A percentile compares a stretch with the other conserved stretches of the same genome.
Conservation (phyloP, 23 tunicate species). For the Halocynthia aurantium region DNA sequence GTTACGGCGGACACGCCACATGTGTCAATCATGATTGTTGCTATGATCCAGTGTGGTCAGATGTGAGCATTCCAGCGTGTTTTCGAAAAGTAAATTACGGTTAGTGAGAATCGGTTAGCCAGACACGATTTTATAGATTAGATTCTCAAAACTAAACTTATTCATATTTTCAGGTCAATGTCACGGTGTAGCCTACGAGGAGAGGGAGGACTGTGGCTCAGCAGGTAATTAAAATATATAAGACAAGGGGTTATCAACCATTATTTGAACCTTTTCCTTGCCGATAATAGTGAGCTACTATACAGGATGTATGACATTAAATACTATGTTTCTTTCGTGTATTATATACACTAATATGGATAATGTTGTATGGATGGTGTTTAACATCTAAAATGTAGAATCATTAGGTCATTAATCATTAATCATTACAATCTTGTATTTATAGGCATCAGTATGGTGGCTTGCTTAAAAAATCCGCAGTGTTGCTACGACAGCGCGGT, state of each 20-base stretch:
- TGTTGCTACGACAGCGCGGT: conserved; percentile 83
- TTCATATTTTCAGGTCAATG: conserved; percentile 64
- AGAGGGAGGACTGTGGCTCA: conserved; percentile 70
- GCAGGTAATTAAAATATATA: conserved; percentile 73
- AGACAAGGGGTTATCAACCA: too few relatives aligned
- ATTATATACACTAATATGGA: too few relatives aligned
- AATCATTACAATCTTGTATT: not conserved
- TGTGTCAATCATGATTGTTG: conserved; percentile 62
- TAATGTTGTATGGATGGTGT: too few relatives aligned
- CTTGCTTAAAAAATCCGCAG: conserved; percentile 52
- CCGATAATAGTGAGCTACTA: too few relatives aligned
- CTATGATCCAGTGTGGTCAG: conserved; percentile 48
- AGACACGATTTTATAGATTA: not conserved
- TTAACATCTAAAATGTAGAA: too few relatives aligned
- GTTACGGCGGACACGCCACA: conserved; percentile 25
- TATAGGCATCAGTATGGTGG: conserved; percentile 51
- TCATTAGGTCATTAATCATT: not conserved
- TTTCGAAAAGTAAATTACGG: conserved; percentile 56
- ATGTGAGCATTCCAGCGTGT: conserved; percentile 55
- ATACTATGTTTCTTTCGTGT: too few relatives aligned
- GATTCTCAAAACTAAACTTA: not conserved
- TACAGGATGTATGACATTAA: too few relatives aligned
- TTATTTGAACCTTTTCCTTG: too few relatives aligned
- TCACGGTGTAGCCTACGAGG: conserved; percentile 34
- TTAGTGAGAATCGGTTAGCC: not conserved